A percentile compares a stretch with the other conserved stretches of the same genome.
Evolutionary conservation across 1,140 invertebrate genomes (phyloP).

Genomic region (Drosophila kanapiae): DNA sequence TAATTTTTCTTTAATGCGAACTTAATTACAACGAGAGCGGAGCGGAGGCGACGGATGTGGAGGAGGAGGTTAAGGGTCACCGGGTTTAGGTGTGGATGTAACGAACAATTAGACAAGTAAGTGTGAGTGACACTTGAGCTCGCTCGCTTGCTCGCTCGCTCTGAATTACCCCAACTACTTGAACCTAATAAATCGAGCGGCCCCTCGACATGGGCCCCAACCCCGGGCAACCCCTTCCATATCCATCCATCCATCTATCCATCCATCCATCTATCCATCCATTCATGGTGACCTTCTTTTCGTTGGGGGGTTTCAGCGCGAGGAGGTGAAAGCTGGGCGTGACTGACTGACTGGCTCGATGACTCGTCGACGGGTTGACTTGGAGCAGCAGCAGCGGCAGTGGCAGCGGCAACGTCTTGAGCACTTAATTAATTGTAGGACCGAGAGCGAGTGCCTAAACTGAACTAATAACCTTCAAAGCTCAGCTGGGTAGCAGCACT

Average conservation of each 20-base stretch:
- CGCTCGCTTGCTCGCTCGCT: constrained; percentile 8
- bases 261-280: background rate
- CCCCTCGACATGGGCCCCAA: constrained; percentile 56
- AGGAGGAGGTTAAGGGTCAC: constrained; percentile 30
- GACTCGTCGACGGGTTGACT: constrained; percentile 48
- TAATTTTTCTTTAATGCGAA: constrained; percentile 81
- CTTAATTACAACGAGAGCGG: constrained; percentile 68
- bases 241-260: background rate
- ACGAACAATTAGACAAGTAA: constrained; percentile 65
- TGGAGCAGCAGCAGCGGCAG: constrained; percentile 53
- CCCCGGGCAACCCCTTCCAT: background rate
- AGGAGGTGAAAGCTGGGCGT: constrained; percentile 39
- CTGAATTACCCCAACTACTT: constrained; percentile 63
- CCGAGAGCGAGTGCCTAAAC: constrained; percentile 59
- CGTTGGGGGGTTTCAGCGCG: constrained; percentile 12
- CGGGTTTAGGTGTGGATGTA: constrained; percentile 42
- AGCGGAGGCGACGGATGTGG: background rate
- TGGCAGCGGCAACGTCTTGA: constrained; percentile 53
- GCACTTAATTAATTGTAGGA: constrained; percentile 81
- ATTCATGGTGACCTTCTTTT: constrained; percentile 71
- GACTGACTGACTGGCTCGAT: constrained; percentile 37
- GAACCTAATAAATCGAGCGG: constrained; percentile 82
- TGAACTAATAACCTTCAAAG: constrained; percentile 82
- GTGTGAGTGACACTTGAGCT: constrained; percentile 65
- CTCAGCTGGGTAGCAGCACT: constrained; percentile 16